These are phyloP conservation scores for Perithous albicinctus DNA, from an alignment of 2,888 invertebrate genomes.

Conservation along the genomic window DNA sequence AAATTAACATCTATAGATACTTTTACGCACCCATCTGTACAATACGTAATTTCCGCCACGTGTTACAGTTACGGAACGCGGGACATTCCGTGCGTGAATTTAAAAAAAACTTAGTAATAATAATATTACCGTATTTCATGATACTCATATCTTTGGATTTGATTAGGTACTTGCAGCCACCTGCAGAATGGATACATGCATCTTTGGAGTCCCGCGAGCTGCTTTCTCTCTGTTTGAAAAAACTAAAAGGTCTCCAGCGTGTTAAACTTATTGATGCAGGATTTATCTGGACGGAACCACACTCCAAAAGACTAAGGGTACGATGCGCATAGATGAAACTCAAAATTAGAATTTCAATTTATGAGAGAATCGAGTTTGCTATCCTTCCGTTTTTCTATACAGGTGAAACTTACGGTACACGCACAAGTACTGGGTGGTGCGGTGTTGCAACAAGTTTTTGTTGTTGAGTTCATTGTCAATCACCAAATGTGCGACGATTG, in stretches of 20 bases:
- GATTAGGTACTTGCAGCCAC: constrained; percentile 94
- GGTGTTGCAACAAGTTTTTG: constrained; percentile 96
- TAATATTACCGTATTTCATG: too few relatives aligned
- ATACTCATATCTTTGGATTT: too few relatives aligned
- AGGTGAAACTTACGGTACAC: constrained; percentile 96
- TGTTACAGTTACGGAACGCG: too few relatives aligned
- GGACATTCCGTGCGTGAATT: too few relatives aligned
- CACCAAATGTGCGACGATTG: constrained; percentile 99
- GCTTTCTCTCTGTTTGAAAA: constrained; percentile 95
- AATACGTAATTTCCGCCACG: too few relatives aligned
- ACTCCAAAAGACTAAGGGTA: constrained; percentile 98
- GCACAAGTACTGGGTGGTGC: constrained; percentile 97
- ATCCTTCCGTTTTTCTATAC: background rate
- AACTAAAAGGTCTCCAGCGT: constrained; percentile 94
- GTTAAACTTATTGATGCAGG: constrained; percentile 97
- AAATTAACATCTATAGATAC: too few relatives aligned
- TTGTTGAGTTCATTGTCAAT: constrained; percentile 96
- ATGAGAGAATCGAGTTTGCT: background rate
- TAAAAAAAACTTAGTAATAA: too few relatives aligned
- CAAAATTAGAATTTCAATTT: background rate
- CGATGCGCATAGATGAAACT: constrained; percentile 1
- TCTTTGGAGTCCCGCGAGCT: constrained; percentile 96
- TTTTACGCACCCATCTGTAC: too few relatives aligned
- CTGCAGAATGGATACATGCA: constrained; percentile 94
- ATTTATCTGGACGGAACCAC: constrained; percentile 99